phyloP scores from a whole-genome alignment of 2,888 invertebrate genomes.

The Trichacis sp. region DNA sequence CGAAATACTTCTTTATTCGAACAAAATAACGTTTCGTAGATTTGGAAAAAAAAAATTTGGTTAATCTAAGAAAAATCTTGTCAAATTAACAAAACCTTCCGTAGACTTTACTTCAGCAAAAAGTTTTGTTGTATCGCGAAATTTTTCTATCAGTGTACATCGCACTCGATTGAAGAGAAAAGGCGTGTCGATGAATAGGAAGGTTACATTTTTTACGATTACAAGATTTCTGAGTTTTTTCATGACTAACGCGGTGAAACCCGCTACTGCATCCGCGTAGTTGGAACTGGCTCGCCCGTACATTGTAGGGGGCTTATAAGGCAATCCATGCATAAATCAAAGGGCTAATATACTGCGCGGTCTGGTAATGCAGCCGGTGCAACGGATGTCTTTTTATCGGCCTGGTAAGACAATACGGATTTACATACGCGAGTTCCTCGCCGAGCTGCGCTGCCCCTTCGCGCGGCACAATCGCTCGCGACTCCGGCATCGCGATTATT shows the following conservation, averaged over 20 bases:
- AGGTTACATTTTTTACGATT: background rate
- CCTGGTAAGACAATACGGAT: slow-evolving; percentile 65
- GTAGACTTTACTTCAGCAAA: too few relatives aligned
- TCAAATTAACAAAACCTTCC: too few relatives aligned
- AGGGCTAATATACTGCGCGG: slow-evolving; percentile 64
- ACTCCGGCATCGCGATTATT: slow-evolving; percentile 49
- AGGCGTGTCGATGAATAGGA: background rate
- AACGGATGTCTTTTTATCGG: slow-evolving; percentile 63
- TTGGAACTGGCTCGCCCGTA: slow-evolving; percentile 42
- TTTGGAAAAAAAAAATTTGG: too few relatives aligned
- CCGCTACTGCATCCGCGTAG: slow-evolving; percentile 35
- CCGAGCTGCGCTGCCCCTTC: slow-evolving; percentile 33
- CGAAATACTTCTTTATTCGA: too few relatives aligned
- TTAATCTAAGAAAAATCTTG: too few relatives aligned
- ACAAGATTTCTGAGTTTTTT: slow-evolving; percentile 2
- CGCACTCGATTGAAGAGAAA: background rate
- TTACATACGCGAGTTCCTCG: slow-evolving; percentile 60
- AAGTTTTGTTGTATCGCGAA: too few relatives aligned
- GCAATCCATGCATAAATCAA: slow-evolving; percentile 66
- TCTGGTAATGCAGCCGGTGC: slow-evolving; percentile 59
- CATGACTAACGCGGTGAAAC: slow-evolving; percentile 1
- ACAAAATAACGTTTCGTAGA: too few relatives aligned
- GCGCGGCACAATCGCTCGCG: slow-evolving; percentile 42
- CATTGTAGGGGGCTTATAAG: slow-evolving; percentile 64
- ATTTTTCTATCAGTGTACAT: too few relatives aligned